Conservation (phyloP, 2,113 vertebrate genomes). For the rat (Rattus norvegicus) region DNA sequence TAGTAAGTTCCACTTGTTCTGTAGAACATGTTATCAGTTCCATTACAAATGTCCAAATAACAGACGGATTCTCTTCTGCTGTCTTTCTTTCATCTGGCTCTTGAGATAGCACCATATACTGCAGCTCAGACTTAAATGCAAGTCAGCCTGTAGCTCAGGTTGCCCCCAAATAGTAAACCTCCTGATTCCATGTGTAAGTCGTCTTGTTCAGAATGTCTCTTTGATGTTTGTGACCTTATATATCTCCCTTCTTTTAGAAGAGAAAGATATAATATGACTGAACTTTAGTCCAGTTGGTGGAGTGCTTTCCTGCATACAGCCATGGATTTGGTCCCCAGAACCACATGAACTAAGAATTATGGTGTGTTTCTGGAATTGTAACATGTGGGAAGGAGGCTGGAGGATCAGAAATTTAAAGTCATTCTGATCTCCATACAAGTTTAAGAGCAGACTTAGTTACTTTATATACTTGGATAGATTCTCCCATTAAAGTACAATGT, state of each 20-base stretch:
- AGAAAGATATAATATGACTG: not conserved
- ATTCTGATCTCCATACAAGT: not conserved
- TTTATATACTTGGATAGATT: not conserved
- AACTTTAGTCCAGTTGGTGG: not conserved
- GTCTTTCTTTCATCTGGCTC: not conserved
- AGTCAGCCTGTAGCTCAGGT: not conserved
- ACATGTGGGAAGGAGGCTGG: not conserved
- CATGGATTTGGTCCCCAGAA: not conserved
- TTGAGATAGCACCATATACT: not conserved
- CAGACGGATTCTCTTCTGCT: not conserved
- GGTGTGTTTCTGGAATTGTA: not conserved
- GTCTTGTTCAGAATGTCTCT: not conserved
- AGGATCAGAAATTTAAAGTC: not conserved
- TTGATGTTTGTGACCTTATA: not conserved
- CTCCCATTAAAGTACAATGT: not conserved
- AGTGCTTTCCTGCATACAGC: not conserved
- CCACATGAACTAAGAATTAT: not conserved
- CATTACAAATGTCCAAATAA: not conserved
- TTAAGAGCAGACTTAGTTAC: not conserved
- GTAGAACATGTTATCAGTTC: not conserved
- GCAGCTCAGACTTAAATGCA: no score
- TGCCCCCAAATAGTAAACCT: not conserved
- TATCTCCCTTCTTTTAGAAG: not conserved
- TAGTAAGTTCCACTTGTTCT: not conserved
- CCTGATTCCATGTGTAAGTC: not conserved